These are phyloP conservation scores for Manis javanica DNA, from an alignment of 2,797 vertebrate genomes.

Conservation along the genomic window DNA sequence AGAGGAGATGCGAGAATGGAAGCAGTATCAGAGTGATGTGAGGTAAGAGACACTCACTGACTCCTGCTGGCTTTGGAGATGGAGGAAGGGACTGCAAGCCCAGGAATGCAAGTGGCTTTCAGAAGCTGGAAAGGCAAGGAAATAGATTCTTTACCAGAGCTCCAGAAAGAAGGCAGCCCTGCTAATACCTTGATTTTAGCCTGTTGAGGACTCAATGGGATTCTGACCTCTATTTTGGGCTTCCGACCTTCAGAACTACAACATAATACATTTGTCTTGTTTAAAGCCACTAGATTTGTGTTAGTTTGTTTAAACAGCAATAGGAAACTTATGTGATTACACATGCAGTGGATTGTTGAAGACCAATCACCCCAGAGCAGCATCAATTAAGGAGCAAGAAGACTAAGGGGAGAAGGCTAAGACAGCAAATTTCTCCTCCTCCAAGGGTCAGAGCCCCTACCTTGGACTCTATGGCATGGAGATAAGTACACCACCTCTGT, in stretches of 20 bases:
- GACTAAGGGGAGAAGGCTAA: background rate
- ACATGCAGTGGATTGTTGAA: background rate
- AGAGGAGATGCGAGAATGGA: background rate
- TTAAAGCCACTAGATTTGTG: background rate
- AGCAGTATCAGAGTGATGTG: background rate
- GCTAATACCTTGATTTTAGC: background rate
- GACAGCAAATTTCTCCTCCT: background rate
- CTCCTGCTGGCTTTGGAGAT: background rate
- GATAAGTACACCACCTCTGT: background rate
- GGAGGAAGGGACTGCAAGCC: background rate
- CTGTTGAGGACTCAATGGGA: background rate
- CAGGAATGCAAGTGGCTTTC: background rate
- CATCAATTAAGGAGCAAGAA: background rate
- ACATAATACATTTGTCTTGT: background rate
- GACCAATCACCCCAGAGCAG: background rate
- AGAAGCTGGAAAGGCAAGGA: background rate
- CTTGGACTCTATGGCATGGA: background rate
- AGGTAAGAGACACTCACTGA: background rate
- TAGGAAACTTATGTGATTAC: background rate
- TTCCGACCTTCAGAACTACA: background rate
- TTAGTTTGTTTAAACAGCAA: background rate
- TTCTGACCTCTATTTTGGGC: background rate
- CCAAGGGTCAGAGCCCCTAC: background rate
- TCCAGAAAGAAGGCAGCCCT: background rate
- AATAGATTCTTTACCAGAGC: background rate